Evolutionary conservation across 2,888 invertebrate species (phyloP), one percentile per base, ranked within the genome.

Genomic region (Synanthedon formicaeformis): DNA sequence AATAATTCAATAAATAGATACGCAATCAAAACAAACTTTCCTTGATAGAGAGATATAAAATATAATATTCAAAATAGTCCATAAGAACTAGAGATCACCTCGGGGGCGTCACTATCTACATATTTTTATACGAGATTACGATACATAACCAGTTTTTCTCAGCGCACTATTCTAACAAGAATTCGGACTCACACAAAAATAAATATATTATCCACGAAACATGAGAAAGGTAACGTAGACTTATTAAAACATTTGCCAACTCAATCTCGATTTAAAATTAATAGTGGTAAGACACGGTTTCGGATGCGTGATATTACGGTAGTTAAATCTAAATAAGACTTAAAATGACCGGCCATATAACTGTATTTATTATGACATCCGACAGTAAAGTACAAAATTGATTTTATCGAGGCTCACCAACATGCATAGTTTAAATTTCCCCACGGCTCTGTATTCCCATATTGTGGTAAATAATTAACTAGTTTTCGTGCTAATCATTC

Each of bases 321-420:
- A 71, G 75, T 79, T 77, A 76, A 72, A 67, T 74, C 71, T 58
- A 64, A 75, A 71, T 70, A 67, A 69, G 69, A 64, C 62, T 73
- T 65, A 63, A 71, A 77, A 79, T 75, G 70, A 73, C 76, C 74
- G 73, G 76, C 75, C 70, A 73, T 79, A 75, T 74, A 76, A 69
- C 67, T 75, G 75, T 84, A 83, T 84, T 84, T 84, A 84, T 82
- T 82, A 82, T 82, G 84, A 82, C 82, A 81, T 80, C 67, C 66
- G 71, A 78, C 75, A 75, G 76, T 83, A 85, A 82, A 80, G 79
- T 80, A 81, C 78, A 79, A 78, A 84, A 81, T 85, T 81, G 78
- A 84, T 84, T 80, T 80, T 78, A 81, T 82, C 82, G 74, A 69
- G 67, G 61, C 62, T 69, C 69, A 71, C 67, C 67, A 68, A 70